Evolutionary conservation across 2,113 vertebrate genomes (phyloP).

Genomic region (Aleadryas rufinucha): DNA sequence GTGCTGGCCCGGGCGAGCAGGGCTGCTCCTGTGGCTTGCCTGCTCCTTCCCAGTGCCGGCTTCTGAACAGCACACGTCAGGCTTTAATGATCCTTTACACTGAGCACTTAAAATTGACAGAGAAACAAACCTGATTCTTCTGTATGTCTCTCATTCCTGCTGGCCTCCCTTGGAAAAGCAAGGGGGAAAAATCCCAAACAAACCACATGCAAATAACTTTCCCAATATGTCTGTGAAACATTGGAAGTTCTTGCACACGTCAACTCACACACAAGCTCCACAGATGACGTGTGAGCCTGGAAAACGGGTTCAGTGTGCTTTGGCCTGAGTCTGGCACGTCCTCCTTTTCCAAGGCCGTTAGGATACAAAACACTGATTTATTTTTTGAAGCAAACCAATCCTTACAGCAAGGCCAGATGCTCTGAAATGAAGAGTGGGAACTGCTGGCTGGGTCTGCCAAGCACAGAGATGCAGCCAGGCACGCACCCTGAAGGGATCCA

Average conservation of each 20-base stretch:
- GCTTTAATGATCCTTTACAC: not conserved
- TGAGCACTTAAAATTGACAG: not conserved
- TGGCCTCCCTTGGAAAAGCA: not conserved
- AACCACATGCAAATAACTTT: not conserved
- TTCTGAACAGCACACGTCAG: not conserved
- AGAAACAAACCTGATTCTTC: not conserved
- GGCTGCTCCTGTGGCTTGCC: not conserved
- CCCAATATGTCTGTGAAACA: not conserved
- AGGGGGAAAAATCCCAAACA: not conserved
- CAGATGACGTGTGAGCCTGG: not conserved
- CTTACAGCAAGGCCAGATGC: not conserved
- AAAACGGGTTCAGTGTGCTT: not conserved
- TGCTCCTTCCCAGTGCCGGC: not conserved
- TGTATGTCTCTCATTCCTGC: not conserved
- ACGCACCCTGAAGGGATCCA: not conserved
- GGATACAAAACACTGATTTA: conserved; percentile 6
- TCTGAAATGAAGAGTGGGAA: not conserved
- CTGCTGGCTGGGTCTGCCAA: not conserved
- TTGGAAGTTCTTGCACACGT: not conserved
- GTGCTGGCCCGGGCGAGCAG: not conserved
- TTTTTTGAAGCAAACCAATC: conserved; percentile 11
- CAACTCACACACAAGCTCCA: not conserved
- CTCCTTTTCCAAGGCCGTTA: not conserved
- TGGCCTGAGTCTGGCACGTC: not conserved
- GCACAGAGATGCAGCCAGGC: not conserved